A percentile compares a stretch with the other conserved stretches of the same genome.
Conservation (phyloP, 2,113 vertebrate genomes). For the Notiomystis cincta region DNA sequence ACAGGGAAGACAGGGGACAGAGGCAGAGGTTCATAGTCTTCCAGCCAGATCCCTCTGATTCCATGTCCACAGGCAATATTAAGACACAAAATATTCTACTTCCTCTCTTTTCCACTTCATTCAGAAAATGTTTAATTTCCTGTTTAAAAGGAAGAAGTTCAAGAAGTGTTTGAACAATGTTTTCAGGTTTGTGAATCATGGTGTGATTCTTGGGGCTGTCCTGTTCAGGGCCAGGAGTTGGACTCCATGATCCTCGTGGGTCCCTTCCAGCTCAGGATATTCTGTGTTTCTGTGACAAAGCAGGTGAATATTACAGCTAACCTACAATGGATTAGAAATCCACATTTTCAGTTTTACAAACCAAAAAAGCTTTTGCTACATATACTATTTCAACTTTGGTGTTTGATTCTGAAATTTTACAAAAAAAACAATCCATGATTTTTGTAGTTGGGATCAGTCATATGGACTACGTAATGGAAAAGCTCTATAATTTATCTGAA, state of each 20-base stretch:
- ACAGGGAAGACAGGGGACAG: not conserved
- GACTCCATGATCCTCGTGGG: not conserved
- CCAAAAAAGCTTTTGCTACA: not conserved
- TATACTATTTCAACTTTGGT: not conserved
- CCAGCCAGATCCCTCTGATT: not conserved
- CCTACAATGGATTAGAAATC: not conserved
- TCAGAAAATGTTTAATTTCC: not conserved
- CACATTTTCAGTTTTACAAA: not conserved
- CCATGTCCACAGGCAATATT: not conserved
- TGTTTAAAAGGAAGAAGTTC: not conserved
- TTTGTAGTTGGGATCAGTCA: not conserved
- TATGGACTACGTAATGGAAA: conserved; percentile 37
- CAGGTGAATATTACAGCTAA: not conserved
- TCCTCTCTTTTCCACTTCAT: not conserved
- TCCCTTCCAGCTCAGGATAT: not conserved
- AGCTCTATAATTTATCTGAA: conserved; percentile 17
- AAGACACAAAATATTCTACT: not conserved
- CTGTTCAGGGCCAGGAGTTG: not conserved
- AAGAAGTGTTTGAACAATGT: not conserved
- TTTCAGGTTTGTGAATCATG: not conserved
- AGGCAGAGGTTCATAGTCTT: not conserved
- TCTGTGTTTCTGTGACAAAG: not conserved
- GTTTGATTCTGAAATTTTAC: not conserved
- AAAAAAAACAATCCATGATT: not conserved
- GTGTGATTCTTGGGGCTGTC: not conserved